Evolutionary conservation across 2,888 invertebrate species (phyloP), one percentile per base, ranked within the genome.

Genomic region (Timema cristinae): DNA sequence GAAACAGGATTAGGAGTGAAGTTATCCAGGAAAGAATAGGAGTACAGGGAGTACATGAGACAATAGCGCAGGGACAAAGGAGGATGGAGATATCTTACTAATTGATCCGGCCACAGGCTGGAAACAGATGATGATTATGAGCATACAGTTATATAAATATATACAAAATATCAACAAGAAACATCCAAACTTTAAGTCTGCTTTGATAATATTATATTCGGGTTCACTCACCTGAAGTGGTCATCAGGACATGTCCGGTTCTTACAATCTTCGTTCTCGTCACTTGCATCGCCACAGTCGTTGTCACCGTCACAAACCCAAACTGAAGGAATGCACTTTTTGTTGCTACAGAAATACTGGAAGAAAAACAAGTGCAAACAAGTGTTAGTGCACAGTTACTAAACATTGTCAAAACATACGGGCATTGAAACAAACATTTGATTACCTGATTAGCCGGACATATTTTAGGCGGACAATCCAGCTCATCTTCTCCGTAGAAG

Each of bases 291-390:
- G 13, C 85, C 85, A 81, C 94, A 94, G 82, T 94, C 93, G 73
- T 87, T 85, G 80, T 91, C 91, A 16, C 86, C 88, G 83, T 93
- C 93, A 81, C 93, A 93, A 69, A 90, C 88, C 93, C 93, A 94
- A 74, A 91, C 90, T 48, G 85, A 84, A 48, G 93, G 91, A 80
- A 94, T 90, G 83, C 94, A 94, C 74, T 88, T 88, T 76, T 90
- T 89, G 80, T 88, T 89, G 69, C 70, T 67, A 67, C 73, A 74
- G 0, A 59, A 67, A 49, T 54, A 72, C 70, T 72, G 61, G 6
- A 52, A 71, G 2, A 10, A 7, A 68, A 67, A 47, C 47, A 67
- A 10, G 48, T 15, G n/a, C 4, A 66, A 66, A 66, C 9, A 66
- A 47, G 47, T 47, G 48, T 47, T 15, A 51, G 15, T 9, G 16